phyloP scores from a whole-genome alignment of 2,113 vertebrate genomes.

The Speoplatyrhinus poulsoni region DNA sequence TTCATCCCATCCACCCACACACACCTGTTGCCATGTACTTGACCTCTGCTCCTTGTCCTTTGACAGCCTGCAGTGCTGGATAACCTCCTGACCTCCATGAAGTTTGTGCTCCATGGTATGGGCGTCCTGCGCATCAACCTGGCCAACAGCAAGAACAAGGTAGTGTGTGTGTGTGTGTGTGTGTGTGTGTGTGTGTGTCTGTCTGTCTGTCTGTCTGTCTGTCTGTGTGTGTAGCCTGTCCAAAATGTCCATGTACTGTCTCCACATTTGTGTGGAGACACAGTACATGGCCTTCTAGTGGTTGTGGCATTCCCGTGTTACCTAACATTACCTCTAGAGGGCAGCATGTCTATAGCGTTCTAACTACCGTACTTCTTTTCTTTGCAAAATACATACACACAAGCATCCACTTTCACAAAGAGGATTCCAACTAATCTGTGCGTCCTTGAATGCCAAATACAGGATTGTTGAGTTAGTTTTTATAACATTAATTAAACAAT shows the following conservation, averaged over 20 bases:
- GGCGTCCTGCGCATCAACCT: slow-evolving; percentile 78
- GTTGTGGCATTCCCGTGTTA: slow-evolving; percentile 9
- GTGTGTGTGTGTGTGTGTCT: neutral
- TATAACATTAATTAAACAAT: no score
- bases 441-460: no score
- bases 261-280: neutral
- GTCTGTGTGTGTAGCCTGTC: neutral
- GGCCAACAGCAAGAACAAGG: slow-evolving; percentile 78
- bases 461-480: no score
- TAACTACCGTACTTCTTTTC: neutral
- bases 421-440: no score
- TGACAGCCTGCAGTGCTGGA: slow-evolving; percentile 79
- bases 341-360: slow-evolving; percentile 28
- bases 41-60: slow-evolving; percentile 19
- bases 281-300: neutral
- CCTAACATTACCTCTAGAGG: slow-evolving; percentile 38
- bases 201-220: neutral
- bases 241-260: neutral
- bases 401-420: neutral
- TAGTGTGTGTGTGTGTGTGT: slow-evolving; percentile 23
- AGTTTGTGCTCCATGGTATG: slow-evolving; percentile 82
- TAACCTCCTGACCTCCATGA: slow-evolving; percentile 82
- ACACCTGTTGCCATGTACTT: slow-evolving; percentile 1
- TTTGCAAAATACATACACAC: neutral
- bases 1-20: neutral